Evolutionary conservation across 2,888 invertebrate genomes (phyloP).

Genomic region (Seira musarum): DNA sequence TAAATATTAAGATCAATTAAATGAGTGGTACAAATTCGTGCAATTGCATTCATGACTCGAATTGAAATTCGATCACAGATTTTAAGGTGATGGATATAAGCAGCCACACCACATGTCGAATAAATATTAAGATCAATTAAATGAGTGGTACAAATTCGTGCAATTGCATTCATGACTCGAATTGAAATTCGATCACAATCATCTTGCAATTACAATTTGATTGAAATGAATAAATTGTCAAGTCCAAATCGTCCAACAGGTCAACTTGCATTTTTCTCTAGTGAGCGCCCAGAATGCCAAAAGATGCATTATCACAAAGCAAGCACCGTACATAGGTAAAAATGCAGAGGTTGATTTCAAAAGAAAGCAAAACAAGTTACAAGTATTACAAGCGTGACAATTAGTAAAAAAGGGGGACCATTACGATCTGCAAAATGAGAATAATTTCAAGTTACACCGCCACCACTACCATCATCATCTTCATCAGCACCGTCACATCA

Average conservation of each 20-base stretch:
- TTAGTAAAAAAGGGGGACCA: slow-evolving; percentile 43
- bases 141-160: neutral
- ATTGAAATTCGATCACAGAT: neutral
- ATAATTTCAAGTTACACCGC: too few relatives aligned
- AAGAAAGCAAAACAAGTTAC: neutral
- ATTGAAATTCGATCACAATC: too few relatives aligned
- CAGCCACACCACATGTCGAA: neutral
- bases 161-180: neutral
- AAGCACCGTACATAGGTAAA: neutral
- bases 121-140: neutral
- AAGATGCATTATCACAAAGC: slow-evolving; percentile 16
- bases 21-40: neutral
- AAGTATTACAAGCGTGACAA: slow-evolving; percentile 58
- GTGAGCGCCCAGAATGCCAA: neutral
- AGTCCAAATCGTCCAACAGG: neutral
- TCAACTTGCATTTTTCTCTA: neutral
- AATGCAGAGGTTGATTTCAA: slow-evolving; percentile 13
- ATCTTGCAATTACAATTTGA: neutral
- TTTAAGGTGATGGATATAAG: neutral
- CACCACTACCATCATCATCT: too few relatives aligned
- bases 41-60: neutral
- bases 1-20: neutral
- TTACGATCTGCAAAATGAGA: slow-evolving; percentile 52
- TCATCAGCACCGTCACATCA: slow-evolving; percentile 49
- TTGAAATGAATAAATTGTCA: neutral